Base-by-base conservation (phyloP, 1,140 invertebrate species). In the Aphidius ervi region DNA sequence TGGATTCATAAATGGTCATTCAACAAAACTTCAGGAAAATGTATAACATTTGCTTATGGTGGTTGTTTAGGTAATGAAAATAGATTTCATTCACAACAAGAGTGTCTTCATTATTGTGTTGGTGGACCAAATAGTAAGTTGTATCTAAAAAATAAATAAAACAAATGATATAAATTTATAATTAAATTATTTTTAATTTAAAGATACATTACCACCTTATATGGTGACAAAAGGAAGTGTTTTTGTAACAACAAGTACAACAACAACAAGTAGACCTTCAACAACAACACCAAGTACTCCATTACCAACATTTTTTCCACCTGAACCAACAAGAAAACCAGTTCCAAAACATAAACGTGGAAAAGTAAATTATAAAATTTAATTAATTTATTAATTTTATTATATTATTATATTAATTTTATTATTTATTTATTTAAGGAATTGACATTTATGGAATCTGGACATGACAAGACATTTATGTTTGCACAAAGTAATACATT, bases 401-500 rank as follows among this genome's bases (percentile, higher is more conserved):
- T 20, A 31, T 9, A 20, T 49, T 6, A 16, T n/a, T 49, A 40
- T 31, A 43, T 8, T 56, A 62, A 59, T 50, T 46, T 37, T 5
- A 49, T 63, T 10, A 37, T 37, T n/a, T 53, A 46, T 37, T 53
- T 52, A 52, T 57, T 62, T 10, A 81, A 88, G 67, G 86, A 90
- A 72, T 76, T 92, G 23, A 92, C 90, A 2, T 92, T 93, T 72
- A 87, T 88, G 65, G 90, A 93, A 74, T 90, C 88, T 20, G 90
- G 90, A 3, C 82, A 88, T 67, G 85, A 88, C 62, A 84, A 85
- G 67, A 91, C 88, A 10, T 94, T 94, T 73, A 91, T 93, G 86
- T 93, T 93, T 74, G 90, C 90, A 6, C 87, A 92, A 72, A 90
- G 88, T 59, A 92, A 92, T 68, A 92, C 91, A 3, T 94, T 88